These are phyloP conservation scores for Macrotrachela quadricornifera DNA, from an alignment of 1,140 invertebrate species.

Conservation along the genomic window DNA sequence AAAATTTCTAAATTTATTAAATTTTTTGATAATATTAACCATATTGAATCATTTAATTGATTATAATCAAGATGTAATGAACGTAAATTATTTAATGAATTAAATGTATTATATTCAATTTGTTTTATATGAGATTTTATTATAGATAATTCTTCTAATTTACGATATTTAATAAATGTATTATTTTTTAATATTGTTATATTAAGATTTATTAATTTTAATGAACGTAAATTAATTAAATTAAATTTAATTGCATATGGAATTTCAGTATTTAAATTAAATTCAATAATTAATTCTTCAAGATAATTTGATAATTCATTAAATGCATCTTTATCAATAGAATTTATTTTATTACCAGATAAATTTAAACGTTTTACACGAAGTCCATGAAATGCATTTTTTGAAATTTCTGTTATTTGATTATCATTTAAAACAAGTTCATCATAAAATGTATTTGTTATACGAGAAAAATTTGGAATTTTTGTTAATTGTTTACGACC, in stretches of 20 bases:
- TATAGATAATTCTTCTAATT: background rate
- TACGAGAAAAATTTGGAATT: conserved; percentile 2
- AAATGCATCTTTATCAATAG: background rate
- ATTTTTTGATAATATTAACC: too few relatives aligned
- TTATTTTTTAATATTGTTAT: background rate
- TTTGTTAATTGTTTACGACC: background rate
- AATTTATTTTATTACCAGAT: conserved; percentile 1
- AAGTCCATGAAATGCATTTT: background rate
- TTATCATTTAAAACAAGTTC: conserved; percentile 9
- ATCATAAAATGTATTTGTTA: conserved; percentile 5
- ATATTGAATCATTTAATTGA: too few relatives aligned
- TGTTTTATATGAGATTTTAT: too few relatives aligned
- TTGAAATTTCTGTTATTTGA: background rate
- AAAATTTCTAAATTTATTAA: too few relatives aligned
- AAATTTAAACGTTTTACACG: conserved; percentile 7
- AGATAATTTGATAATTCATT: conserved; percentile 3
- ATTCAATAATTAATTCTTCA: conserved; percentile 2
- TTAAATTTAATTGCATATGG: conserved; percentile 2
- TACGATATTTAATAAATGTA: background rate
- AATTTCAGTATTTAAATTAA: background rate
- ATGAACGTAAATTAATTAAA: conserved; percentile 1
- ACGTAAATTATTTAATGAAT: too few relatives aligned
- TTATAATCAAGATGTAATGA: too few relatives aligned
- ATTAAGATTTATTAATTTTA: background rate
- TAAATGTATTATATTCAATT: too few relatives aligned